Evolutionary conservation across 1,140 invertebrate genomes (phyloP), one percentile per base, ranked within the genome.

Genomic region (Chironomus striatipennis): DNA sequence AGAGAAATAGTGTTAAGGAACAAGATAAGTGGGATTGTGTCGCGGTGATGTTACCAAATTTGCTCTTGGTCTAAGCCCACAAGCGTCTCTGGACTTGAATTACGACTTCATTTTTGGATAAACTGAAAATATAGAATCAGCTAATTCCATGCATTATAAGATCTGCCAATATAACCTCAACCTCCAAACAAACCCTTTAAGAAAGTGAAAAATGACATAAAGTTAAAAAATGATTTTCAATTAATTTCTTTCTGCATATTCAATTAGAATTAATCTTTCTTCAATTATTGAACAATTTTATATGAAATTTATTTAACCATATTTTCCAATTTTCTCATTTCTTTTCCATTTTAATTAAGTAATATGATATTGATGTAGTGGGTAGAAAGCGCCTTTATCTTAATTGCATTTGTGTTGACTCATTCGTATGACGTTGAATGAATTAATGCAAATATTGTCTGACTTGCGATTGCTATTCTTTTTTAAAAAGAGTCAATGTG

Each of bases 241-340:
- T 70, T 70, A 70, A 70, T 70, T 70, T 70, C 47, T 20, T 18
- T 5, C 65, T 20, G 17, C 20, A 20, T 70, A 18, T 70, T 18
- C 65, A 70, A 70, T 70, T 70, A n/a, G 65, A 70, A 70, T 70
- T 70, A 70, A 70, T 70, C n/a, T 18, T 21, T 18, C 18, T 15
- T 21, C 47, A n/a, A n/a, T n/a, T n/a, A 70, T 20, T 70, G 65
- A 70, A 20, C 18, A 70, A 70, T 70, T 70, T 70, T 57, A 57
- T n/a, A n/a, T 17, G 65, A 20, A 70, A 70, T 21, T 21, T 67
- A 18, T 67, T 67, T 70, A 9, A 17, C 65, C 20, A 18, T 70
- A 15, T 70, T 34, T 34, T 34, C 24, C 24, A 34, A 34, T 34
- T 34, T 34, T 34, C 24, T 34, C 5, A 34, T 34, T 21, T 70